Evolutionary conservation across 2,797 vertebrate genomes (phyloP).

Genomic region (Crypturellus tataupa): DNA sequence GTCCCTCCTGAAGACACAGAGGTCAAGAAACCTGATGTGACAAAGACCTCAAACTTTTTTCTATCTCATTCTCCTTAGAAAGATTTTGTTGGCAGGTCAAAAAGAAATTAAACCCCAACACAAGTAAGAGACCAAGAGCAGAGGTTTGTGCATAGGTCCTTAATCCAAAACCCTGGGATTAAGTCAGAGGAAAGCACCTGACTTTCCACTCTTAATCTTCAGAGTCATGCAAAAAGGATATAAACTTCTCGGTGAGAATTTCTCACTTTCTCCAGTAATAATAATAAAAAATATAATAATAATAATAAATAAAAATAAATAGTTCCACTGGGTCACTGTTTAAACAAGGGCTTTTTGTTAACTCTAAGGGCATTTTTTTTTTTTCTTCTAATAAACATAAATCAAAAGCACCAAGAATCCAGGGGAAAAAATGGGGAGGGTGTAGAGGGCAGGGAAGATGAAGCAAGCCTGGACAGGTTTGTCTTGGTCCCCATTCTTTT

Average conservation of each 20-base stretch:
- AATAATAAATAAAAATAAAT: background rate
- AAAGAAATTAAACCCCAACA: slow-evolving; percentile 13
- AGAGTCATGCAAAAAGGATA: slow-evolving; percentile 10
- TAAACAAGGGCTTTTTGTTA: slow-evolving; percentile 30
- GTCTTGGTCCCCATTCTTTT: background rate
- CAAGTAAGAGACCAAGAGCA: slow-evolving; percentile 1
- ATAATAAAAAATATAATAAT: background rate
- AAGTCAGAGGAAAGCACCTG: slow-evolving; percentile 51
- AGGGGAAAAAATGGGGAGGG: background rate
- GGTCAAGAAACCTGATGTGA: background rate
- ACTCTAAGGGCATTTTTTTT: background rate
- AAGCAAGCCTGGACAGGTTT: background rate
- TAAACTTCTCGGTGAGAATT: background rate
- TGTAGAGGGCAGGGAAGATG: background rate
- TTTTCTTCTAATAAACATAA: background rate
- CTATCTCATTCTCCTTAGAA: background rate
- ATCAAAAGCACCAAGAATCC: background rate
- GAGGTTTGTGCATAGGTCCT: background rate
- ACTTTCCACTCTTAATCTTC: slow-evolving; percentile 27
- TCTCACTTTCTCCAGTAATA: slow-evolving; percentile 31
- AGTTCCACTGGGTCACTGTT: background rate
- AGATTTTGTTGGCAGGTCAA: background rate
- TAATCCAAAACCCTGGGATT: slow-evolving; percentile 26
- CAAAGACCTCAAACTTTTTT: background rate
- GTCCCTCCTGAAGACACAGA: background rate